Conservation (phyloP, 30 jellyfish, hydroid and myxozoan genomes). For the Hydractinia echinata region DNA sequence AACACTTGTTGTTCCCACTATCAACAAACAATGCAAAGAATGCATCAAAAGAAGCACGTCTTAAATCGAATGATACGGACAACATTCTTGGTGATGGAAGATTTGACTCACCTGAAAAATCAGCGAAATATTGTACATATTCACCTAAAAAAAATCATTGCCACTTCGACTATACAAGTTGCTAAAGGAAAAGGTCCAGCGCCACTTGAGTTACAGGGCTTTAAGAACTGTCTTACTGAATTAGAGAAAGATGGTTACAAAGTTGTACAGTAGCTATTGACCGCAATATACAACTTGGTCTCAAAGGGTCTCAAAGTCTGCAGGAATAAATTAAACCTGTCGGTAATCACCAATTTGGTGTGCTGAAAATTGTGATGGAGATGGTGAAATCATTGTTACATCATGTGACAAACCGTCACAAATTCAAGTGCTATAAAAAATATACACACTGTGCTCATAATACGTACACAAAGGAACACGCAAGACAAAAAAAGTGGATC, state of each 20-base stretch:
- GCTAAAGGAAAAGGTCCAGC: conserved; percentile 13
- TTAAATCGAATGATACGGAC: no score
- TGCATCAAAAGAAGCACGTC: no score
- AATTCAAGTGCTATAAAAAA: no score
- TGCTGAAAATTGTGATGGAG: not conserved
- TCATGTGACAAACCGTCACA: conserved; percentile 1
- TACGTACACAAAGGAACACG: no score
- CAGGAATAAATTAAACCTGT: no score
- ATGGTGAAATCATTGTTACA: not conserved
- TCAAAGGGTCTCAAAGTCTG: no score
- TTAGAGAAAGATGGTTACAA: no score
- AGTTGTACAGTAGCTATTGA: not conserved
- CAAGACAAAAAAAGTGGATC: no score
- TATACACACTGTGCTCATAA: no score
- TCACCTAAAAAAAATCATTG: conserved; percentile 6
- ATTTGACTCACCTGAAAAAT: conserved; percentile 18
- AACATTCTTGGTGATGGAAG: conserved; percentile 13
- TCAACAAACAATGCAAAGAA: no score
- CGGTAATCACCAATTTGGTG: no score
- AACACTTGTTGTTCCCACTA: no score
- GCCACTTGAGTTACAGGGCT: not conserved
- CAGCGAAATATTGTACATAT: conserved; percentile 17
- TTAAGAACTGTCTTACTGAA: not conserved
- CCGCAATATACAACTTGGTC: not conserved
- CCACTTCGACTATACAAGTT: not conserved